These are phyloP conservation scores for Nesometra sesokonis DNA, from an alignment of 35 echinoderm and acorn worm genomes.

Conservation along the genomic window DNA sequence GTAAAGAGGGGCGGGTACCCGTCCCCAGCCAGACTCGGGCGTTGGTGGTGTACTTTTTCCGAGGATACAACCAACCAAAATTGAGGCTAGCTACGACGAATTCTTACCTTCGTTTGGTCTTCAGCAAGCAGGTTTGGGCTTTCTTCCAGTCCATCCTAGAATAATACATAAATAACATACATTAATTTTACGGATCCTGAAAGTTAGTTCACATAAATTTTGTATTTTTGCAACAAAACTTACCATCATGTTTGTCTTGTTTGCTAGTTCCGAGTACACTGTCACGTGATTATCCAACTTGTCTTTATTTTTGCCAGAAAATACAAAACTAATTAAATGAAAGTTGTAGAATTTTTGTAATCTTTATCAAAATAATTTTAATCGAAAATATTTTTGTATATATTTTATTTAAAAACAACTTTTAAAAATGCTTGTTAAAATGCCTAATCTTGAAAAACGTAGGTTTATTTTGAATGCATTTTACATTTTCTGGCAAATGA, in stretches of 20 bases:
- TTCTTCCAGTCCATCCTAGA: slow-evolving; percentile 89
- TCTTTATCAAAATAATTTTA: no score
- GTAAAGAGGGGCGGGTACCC: background rate
- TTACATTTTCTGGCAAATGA: background rate
- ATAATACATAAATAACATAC: slow-evolving; percentile 11
- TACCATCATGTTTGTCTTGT: slow-evolving; percentile 54
- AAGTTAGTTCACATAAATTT: background rate
- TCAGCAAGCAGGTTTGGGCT: slow-evolving; percentile 72
- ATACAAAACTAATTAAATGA: no score
- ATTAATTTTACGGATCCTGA: background rate
- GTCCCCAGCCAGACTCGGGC: background rate
- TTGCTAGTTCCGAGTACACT: background rate
- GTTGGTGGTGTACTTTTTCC: background rate
- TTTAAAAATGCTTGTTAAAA: no score
- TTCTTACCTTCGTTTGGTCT: slow-evolving; percentile 69
- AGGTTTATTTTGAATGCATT: background rate
- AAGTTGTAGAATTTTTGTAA: no score
- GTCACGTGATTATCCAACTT: background rate
- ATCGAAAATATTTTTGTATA: no score
- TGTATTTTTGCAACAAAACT: background rate
- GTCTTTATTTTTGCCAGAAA: no score
- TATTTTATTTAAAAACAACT: no score
- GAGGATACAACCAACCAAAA: background rate
- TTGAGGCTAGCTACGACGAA: background rate
- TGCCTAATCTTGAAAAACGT: background rate